Conservation (phyloP, 1,140 invertebrate genomes). For the Chymomyza costata region DNA sequence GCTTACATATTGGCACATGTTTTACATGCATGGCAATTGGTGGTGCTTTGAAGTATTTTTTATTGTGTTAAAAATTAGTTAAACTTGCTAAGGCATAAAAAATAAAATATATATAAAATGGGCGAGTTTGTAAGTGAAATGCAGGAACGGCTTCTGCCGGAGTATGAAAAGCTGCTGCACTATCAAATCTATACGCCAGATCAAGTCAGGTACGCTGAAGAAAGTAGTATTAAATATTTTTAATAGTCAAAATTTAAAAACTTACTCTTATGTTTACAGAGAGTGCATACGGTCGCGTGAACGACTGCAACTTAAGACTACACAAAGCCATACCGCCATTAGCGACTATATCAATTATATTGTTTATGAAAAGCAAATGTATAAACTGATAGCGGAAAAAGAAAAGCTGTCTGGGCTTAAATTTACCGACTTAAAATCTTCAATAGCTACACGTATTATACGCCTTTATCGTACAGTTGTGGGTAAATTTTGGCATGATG, state of each 20-base stretch:
- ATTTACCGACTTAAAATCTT: conserved; percentile 41
- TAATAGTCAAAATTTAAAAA: background rate
- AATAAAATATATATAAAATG: conserved; percentile 24
- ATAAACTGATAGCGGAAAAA: conserved; percentile 50
- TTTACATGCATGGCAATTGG: no score
- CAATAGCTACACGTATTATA: conserved; percentile 49
- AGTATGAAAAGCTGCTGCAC: conserved; percentile 61
- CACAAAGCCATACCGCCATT: conserved; percentile 41
- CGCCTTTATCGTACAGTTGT: conserved; percentile 60
- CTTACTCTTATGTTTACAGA: conserved; percentile 11
- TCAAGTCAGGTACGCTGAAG: conserved; percentile 49
- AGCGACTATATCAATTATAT: conserved; percentile 62
- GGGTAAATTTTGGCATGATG: conserved; percentile 47
- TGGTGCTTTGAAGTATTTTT: no score
- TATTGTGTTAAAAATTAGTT: no score
- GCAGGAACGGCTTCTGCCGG: conserved; percentile 64
- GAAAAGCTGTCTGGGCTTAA: conserved; percentile 43
- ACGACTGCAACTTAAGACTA: conserved; percentile 42
- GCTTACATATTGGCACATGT: no score
- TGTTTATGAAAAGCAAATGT: conserved; percentile 59
- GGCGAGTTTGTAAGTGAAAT: conserved; percentile 61
- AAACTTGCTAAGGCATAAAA: no score
- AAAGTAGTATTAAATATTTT: background rate
- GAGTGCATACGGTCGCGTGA: conserved; percentile 55
- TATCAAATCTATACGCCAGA: conserved; percentile 54